Base-by-base conservation (phyloP, 2,888 invertebrate genomes). In the Dasypogon diadema region DNA sequence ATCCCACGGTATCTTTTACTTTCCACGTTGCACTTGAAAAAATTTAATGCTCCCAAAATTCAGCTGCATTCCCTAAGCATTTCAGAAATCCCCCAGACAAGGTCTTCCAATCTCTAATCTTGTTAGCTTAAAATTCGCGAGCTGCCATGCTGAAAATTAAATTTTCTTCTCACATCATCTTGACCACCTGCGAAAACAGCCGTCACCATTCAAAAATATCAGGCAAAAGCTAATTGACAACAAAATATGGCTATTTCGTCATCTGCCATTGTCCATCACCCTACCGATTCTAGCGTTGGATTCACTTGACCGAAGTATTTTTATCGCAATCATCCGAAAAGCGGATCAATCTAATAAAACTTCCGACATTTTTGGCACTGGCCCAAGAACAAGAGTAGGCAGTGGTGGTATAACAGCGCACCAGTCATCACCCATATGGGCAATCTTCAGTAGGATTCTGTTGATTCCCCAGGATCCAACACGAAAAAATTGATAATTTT, bases 241-340 rank as follows among this genome's bases (percentile, higher is more conserved):
- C 60, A 37, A 60, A 60, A 60, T 60, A 37, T 60, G 60, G 60
- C 12, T 18, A 60, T 37, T 60, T 21, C 60, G 60, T 60, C 60
- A 60, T 60, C 26, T 26, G 12, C 37, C 60, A 60, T 60, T 60
- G 60, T 60, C n/a, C 58, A 6, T 42, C 30, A 18, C 21, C 34
- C 34, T 37, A 37, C 18, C 4, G 6, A 21, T 18, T 18, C 21
- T 42, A 12, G 8, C n/a, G 42, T 42, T 42, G 42, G 42, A 1
- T 42, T 12, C n/a, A 42, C n/a, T 42, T n/a, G 2, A 12, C 6
- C 12, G 18, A 21, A 34, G 10, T 37, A 21, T 60, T 60, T 60
- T 60, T 37, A 60, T 18, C 60, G 2, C 30, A 37, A 16, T 58
- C 58, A 58, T 34, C 42, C 22, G 34, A 26, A 34, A n/a, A 56